phyloP scores from a whole-genome alignment of 2,888 invertebrate genomes.

The Apamea anceps region DNA sequence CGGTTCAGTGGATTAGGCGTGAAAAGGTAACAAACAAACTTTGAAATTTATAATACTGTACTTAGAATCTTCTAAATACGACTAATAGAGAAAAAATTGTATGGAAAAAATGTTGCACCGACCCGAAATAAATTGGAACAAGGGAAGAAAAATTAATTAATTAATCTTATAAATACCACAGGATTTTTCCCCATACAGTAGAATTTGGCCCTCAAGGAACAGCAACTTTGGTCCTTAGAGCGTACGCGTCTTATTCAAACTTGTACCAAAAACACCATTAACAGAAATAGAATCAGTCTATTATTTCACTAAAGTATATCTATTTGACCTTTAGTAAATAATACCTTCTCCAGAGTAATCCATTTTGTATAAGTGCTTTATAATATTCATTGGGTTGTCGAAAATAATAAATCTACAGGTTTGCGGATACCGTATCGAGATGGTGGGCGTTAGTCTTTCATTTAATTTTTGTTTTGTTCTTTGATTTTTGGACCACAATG shows the following conservation, averaged over 20 bases:
- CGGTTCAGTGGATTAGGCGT: too few species aligned
- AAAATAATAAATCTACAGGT: conserved; percentile 73
- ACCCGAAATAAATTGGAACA: too few species aligned
- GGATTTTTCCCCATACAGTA: background rate
- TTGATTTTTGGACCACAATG: conserved; percentile 37
- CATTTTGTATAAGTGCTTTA: background rate
- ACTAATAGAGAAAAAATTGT: too few species aligned
- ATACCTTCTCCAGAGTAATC: conserved; percentile 38
- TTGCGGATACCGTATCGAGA: conserved; percentile 59
- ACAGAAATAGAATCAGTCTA: background rate
- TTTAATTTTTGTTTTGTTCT: conserved; percentile 55
- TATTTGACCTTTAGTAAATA: conserved; percentile 9
- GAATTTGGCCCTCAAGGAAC: too few species aligned
- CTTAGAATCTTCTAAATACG: too few species aligned
- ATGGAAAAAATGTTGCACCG: too few species aligned
- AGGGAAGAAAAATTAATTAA: too few species aligned
- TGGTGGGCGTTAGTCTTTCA: conserved; percentile 63
- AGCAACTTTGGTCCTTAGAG: background rate
- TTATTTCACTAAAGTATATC: background rate
- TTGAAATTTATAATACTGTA: too few species aligned
- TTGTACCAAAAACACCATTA: background rate
- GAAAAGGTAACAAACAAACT: too few species aligned
- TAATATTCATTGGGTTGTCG: conserved; percentile 60
- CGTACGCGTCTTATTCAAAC: background rate
- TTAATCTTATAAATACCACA: background rate